These are phyloP conservation scores for Muricea muricata DNA, from an alignment of 92 coral and sea anemone species.

Conservation along the genomic window DNA sequence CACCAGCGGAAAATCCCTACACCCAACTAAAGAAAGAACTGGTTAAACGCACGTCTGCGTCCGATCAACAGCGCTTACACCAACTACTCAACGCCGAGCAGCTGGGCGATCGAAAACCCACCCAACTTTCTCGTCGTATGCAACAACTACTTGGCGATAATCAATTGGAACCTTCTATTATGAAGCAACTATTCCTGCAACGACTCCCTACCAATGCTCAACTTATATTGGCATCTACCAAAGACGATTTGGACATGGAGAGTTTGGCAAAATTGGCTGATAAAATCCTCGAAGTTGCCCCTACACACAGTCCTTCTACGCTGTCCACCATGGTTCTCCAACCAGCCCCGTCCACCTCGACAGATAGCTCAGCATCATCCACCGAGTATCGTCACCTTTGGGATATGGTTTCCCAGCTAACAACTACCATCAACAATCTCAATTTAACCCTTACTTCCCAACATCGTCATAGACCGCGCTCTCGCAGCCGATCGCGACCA, in stretches of 20 bases:
- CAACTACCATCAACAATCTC: neutral
- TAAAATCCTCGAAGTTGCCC: constrained; percentile 5
- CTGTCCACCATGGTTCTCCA: neutral
- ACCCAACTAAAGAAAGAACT: neutral
- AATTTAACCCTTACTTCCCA: neutral
- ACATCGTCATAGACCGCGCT: neutral
- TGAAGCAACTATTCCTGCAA: neutral
- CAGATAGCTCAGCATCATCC: neutral
- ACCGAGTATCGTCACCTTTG: neutral
- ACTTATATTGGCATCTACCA: neutral
- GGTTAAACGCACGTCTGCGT: neutral
- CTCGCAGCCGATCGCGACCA: neutral
- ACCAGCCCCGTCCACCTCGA: neutral
- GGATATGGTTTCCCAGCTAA: neutral
- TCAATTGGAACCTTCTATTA: neutral
- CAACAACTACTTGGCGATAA: neutral
- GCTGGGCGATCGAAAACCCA: constrained; percentile 14
- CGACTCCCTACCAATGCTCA: neutral
- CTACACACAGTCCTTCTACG: neutral
- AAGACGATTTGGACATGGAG: neutral
- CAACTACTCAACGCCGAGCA: neutral
- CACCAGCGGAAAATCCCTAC: neutral
- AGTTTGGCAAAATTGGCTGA: neutral
- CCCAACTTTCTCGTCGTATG: neutral
- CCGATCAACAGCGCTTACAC: neutral